phyloP scores from a whole-genome alignment of 2,888 invertebrate genomes.

The Tipula helvola region DNA sequence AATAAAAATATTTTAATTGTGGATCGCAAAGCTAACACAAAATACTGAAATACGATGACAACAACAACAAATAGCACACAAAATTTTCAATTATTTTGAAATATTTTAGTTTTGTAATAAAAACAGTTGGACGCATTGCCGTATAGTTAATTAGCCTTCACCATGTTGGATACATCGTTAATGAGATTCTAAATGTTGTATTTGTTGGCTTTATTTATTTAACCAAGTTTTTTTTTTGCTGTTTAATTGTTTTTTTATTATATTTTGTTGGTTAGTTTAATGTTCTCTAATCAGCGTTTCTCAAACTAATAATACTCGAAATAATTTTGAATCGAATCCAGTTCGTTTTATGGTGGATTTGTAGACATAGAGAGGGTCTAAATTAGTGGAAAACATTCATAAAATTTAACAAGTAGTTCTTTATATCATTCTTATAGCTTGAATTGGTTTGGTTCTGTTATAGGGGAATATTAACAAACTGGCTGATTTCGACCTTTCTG shows the following conservation, averaged over 20 bases:
- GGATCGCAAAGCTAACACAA: not conserved
- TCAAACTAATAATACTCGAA: too few species aligned
- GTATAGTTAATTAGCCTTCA: not conserved
- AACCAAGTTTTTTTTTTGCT: not conserved
- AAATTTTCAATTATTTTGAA: not conserved
- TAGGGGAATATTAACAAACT: too few species aligned
- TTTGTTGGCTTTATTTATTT: not conserved
- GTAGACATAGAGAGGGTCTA: too few species aligned
- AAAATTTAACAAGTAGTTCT: too few species aligned
- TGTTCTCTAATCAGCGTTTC: too few species aligned
- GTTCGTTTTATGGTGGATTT: too few species aligned
- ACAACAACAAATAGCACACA: not conserved
- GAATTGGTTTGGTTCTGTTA: too few species aligned
- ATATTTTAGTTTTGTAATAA: not conserved
- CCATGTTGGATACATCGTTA: constrained; percentile 8
- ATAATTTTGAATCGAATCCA: too few species aligned
- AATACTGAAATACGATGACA: not conserved
- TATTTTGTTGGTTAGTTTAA: too few species aligned
- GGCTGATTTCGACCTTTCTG: too few species aligned
- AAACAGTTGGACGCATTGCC: constrained; percentile 4
- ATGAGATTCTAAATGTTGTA: not conserved
- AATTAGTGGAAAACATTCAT: too few species aligned
- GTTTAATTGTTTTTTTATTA: not conserved
- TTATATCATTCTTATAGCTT: too few species aligned
- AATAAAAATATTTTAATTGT: not conserved